Evolutionary conservation across 2,888 invertebrate species (phyloP).

Genomic region (Nasonovia ribisnigri): DNA sequence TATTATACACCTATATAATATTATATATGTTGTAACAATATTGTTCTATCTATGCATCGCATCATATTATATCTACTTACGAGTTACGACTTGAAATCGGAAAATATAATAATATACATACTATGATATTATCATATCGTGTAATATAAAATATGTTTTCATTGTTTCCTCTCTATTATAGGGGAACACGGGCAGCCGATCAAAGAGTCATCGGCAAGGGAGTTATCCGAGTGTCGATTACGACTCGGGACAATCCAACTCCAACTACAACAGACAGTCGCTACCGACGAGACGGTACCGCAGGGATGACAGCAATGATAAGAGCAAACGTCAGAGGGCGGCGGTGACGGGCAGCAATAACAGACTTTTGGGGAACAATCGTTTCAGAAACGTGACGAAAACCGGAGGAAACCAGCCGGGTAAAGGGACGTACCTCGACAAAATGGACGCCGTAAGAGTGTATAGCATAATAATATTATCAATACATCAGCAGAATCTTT

Average conservation of each 20-base stretch:
- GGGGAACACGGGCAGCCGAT: neutral
- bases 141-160: neutral
- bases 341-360: neutral
- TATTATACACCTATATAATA: neutral
- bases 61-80: neutral
- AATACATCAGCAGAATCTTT: neutral
- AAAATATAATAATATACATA: neutral
- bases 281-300: constrained; percentile 26
- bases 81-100: neutral
- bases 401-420: neutral
- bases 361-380: constrained; percentile 53
- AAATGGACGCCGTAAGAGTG: constrained; percentile 55
- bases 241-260: constrained; percentile 30
- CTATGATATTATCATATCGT: neutral
- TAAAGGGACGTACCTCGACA: constrained; percentile 53
- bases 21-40: neutral
- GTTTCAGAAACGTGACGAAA: constrained; percentile 56
- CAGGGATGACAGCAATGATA: neutral
- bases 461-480: neutral
- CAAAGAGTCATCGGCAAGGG: neutral
- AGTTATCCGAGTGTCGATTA: constrained; percentile 41
- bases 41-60: neutral
- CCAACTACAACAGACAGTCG: neutral
- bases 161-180: neutral
- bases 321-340: neutral